Evolutionary conservation across 2,113 vertebrate species (phyloP).

Genomic region (Phaetusa simplex): DNA sequence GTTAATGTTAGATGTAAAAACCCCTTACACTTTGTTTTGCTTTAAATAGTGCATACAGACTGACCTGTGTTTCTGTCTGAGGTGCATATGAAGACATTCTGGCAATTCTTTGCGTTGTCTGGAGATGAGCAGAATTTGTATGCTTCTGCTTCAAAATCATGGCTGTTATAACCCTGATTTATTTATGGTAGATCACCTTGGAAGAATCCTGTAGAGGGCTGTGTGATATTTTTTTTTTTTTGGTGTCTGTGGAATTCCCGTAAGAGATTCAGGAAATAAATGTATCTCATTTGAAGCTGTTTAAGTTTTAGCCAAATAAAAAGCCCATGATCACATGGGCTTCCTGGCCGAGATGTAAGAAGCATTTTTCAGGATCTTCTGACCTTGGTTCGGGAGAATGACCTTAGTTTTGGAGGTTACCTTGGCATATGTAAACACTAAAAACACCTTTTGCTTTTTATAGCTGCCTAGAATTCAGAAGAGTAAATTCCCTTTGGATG

Average conservation of each 20-base stretch:
- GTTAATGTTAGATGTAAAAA: neutral
- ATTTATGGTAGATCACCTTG: neutral
- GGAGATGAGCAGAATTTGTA: neutral
- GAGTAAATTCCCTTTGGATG: neutral
- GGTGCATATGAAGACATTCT: neutral
- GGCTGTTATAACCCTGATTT: neutral
- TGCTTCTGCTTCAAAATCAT: neutral
- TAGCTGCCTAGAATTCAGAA: neutral
- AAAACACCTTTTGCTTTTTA: neutral
- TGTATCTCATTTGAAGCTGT: neutral
- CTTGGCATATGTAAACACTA: neutral
- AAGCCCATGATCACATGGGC: neutral
- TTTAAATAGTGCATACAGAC: neutral
- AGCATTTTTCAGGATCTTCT: neutral
- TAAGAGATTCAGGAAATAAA: neutral
- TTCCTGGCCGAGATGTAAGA: neutral
- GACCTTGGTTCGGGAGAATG: neutral
- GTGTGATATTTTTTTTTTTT: neutral
- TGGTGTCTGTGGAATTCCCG: neutral
- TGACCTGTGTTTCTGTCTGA: neutral
- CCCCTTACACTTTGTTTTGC: neutral
- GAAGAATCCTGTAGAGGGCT: neutral
- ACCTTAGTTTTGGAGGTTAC: neutral
- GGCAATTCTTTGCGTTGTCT: neutral
- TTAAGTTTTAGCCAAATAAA: neutral